Percentiles rank a stretch among this genome's conserved stretches.
These are phyloP conservation scores for Rhynchopsitta pachyrhyncha DNA, from an alignment of 2,113 vertebrate species.

Conservation along the genomic window DNA sequence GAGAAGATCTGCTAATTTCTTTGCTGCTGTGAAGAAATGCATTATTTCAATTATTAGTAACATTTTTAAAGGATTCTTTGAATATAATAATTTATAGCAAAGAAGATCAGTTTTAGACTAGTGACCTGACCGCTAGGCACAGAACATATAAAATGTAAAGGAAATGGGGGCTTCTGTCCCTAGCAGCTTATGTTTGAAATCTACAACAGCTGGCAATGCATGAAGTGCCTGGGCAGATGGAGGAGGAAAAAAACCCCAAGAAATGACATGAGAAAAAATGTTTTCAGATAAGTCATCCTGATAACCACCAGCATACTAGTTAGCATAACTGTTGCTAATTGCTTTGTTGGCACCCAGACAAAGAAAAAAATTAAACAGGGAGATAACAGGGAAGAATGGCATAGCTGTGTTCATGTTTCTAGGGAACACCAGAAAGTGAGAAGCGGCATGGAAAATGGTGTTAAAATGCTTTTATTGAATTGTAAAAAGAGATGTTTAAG, in stretches of 20 bases:
- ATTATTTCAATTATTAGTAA: neutral
- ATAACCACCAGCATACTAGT: neutral
- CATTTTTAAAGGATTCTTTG: neutral
- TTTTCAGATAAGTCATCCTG: neutral
- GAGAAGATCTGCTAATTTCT: neutral
- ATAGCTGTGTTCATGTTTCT: neutral
- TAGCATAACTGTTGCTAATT: neutral
- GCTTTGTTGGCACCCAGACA: neutral
- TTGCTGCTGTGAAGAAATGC: neutral
- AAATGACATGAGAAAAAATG: neutral
- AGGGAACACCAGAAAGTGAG: neutral
- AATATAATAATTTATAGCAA: neutral
- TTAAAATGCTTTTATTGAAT: neutral
- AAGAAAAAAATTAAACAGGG: neutral
- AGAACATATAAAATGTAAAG: neutral
- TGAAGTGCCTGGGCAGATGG: neutral
- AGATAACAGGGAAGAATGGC: neutral
- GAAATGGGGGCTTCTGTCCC: neutral
- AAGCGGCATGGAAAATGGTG: accelerated
- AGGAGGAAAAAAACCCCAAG: neutral
- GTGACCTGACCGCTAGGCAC: neutral
- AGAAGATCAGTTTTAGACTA: neutral
- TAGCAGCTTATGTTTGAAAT: neutral
- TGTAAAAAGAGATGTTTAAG: neutral
- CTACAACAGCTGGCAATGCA: neutral